These are phyloP conservation scores for Euwallacea similis DNA, from an alignment of 1,140 invertebrate genomes.

Conservation along the genomic window DNA sequence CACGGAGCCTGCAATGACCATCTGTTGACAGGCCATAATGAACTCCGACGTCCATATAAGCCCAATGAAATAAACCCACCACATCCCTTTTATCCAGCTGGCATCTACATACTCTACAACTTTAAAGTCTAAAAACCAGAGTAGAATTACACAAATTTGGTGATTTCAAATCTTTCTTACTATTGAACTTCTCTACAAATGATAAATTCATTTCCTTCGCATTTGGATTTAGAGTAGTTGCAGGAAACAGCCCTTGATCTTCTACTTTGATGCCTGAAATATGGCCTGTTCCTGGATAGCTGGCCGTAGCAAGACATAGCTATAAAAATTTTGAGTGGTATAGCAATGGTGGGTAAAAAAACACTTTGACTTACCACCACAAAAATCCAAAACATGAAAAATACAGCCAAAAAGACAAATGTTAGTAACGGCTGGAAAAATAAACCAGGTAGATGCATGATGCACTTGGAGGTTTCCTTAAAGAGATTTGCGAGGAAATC, in stretches of 20 bases:
- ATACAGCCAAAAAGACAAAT: conserved; percentile 74
- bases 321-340: conserved; percentile 38
- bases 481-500: conserved; percentile 80
- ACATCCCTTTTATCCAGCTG: conserved; percentile 81
- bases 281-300: conserved; percentile 48
- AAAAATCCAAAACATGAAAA: conserved; percentile 83
- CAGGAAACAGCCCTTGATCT: neutral
- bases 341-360: too few relatives aligned
- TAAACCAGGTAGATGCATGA: conserved; percentile 80
- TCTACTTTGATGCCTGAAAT: conserved; percentile 32
- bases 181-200: conserved; percentile 38
- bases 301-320: conserved; percentile 64
- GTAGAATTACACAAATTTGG: neutral
- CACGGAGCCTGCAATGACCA: conserved; percentile 86
- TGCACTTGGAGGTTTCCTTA: conserved; percentile 82
- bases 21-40: conserved; percentile 87
- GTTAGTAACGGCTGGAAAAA: conserved; percentile 87
- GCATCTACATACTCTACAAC: conserved; percentile 70
- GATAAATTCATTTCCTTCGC: conserved; percentile 38
- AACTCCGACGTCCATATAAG: conserved; percentile 90
- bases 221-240: conserved; percentile 17
- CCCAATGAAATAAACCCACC: conserved; percentile 89
- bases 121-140: conserved; percentile 58
- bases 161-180: too few relatives aligned
- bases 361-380: conserved; percentile 67